Evolutionary conservation across 2,797 vertebrate species (phyloP).

Genomic region (Rhinoraja longicauda): DNA sequence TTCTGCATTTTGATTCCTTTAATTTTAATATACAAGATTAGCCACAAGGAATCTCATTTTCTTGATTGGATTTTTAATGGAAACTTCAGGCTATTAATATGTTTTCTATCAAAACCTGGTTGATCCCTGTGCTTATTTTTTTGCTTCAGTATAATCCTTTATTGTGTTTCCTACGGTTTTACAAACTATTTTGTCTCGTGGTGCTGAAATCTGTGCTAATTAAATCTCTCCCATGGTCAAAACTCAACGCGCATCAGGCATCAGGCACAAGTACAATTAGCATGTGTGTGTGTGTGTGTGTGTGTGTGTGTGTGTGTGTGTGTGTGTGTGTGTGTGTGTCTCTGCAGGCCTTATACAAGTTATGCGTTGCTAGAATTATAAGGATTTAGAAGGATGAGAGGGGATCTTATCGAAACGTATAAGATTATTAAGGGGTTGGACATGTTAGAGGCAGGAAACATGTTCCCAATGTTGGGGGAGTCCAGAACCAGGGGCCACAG

Average conservation of each 20-base stretch:
- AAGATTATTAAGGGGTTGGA: no score
- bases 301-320: no score
- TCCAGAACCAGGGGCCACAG: no score
- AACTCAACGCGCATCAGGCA: neutral
- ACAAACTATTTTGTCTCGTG: neutral
- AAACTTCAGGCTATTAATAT: neutral
- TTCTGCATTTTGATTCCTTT: neutral
- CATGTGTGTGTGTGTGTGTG: neutral
- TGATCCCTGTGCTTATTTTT: neutral
- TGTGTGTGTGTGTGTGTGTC: no score
- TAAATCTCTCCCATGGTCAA: neutral
- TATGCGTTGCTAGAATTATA: no score
- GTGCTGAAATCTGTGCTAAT: neutral
- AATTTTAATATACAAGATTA: neutral
- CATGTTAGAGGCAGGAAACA: no score
- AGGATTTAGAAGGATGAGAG: no score
- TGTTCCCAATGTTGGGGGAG: no score
- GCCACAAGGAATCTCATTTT: neutral
- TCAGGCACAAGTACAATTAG: neutral
- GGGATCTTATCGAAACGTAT: no score
- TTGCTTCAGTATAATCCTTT: neutral
- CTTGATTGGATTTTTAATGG: neutral
- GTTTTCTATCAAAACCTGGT: neutral
- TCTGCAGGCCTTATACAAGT: no score
- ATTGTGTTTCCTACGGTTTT: neutral